Evolutionary conservation across 2,797 vertebrate species (phyloP).

Genomic region (Typhlichthys eigenmanni): DNA sequence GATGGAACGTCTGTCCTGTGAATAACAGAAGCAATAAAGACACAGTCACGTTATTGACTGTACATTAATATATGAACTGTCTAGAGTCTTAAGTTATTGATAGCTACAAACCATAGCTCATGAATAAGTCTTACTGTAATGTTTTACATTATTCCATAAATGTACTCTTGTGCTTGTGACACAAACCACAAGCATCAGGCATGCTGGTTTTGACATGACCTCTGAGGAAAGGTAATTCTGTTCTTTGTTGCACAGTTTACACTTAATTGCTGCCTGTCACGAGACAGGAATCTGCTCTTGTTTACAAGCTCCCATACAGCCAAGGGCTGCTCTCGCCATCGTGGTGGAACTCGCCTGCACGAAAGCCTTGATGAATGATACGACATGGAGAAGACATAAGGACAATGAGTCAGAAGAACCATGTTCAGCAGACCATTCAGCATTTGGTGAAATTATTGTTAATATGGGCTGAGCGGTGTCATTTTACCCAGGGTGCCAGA

Average conservation of each 20-base stretch:
- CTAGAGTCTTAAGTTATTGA: slow-evolving; percentile 51
- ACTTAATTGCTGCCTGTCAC: slow-evolving; percentile 74
- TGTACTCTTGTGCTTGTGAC: slow-evolving; percentile 26
- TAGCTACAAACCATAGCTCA: slow-evolving; percentile 54
- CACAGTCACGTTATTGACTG: slow-evolving; percentile 37
- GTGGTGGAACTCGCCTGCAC: slow-evolving; percentile 59
- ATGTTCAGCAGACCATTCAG: slow-evolving; percentile 21
- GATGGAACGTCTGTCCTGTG: slow-evolving; percentile 50
- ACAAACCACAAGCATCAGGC: slow-evolving; percentile 25
- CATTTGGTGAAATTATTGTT: slow-evolving; percentile 44
- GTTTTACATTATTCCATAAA: background rate
- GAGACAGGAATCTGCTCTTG: slow-evolving; percentile 62
- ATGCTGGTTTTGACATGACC: slow-evolving; percentile 42
- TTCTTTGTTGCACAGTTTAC: slow-evolving; percentile 58
- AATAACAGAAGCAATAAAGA: slow-evolving; percentile 56
- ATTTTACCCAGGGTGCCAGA: slow-evolving; percentile 29
- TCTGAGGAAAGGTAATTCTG: slow-evolving; percentile 52
- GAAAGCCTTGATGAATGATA: slow-evolving; percentile 62
- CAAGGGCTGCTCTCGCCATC: slow-evolving; percentile 62
- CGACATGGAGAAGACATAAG: slow-evolving; percentile 58
- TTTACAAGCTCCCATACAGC: slow-evolving; percentile 55
- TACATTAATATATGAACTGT: background rate
- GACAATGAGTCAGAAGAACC: slow-evolving; percentile 47
- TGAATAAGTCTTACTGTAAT: background rate
- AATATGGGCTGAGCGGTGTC: slow-evolving; percentile 31